phyloP scores from a whole-genome alignment of 1,140 invertebrate species.

The Papilio helenus region DNA sequence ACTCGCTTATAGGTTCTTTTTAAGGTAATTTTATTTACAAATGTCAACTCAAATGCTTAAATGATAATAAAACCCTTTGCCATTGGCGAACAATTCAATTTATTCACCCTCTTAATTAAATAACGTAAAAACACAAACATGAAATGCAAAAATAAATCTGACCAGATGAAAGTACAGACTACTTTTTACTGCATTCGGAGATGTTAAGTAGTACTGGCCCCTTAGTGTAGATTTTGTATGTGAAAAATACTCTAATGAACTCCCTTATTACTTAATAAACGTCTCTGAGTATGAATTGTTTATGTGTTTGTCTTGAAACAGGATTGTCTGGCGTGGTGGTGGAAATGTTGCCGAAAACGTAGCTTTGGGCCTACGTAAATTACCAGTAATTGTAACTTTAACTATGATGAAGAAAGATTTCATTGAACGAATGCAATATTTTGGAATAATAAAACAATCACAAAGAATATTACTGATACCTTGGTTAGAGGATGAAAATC shows the following conservation, averaged over 20 bases:
- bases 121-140: too few species aligned
- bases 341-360: conserved; percentile 59
- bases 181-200: too few species aligned
- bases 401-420: conserved; percentile 61
- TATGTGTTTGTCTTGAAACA: conserved; percentile 54
- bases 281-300: conserved; percentile 47
- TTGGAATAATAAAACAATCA: conserved; percentile 57
- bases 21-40: conserved; percentile 48
- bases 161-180: too few species aligned
- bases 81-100: too few species aligned
- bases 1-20: conserved; percentile 57
- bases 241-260: not conserved
- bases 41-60: too few species aligned
- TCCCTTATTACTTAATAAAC: not conserved
- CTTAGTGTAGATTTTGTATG: too few species aligned
- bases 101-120: too few species aligned
- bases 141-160: too few species aligned
- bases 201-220: too few species aligned
- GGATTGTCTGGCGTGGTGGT: conserved; percentile 70
- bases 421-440: conserved; percentile 74
- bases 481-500: conserved; percentile 64
- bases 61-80: too few species aligned
- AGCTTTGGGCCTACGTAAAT: conserved; percentile 60
- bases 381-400: conserved; percentile 61
- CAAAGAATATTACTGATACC: conserved; percentile 66